A percentile compares a stretch with the other conserved stretches of the same genome.
Evolutionary conservation across 2,113 vertebrate species (phyloP).

Genomic region (Erpornis zantholeuca): DNA sequence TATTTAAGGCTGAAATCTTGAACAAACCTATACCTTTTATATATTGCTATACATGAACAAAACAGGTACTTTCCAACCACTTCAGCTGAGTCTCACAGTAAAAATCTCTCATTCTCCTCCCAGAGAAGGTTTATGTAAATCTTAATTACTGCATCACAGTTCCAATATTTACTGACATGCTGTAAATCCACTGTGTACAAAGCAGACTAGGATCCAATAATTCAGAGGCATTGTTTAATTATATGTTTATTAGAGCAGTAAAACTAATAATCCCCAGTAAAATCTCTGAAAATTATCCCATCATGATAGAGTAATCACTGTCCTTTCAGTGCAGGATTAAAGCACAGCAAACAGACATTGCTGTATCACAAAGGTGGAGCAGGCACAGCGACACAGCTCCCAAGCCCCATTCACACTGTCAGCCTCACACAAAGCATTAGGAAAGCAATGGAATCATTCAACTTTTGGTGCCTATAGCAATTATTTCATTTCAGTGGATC

Average conservation of each 20-base stretch:
- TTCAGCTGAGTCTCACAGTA: not conserved
- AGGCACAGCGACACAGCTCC: not conserved
- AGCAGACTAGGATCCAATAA: constrained; percentile 44
- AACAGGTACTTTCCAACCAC: not conserved
- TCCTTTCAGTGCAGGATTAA: not conserved
- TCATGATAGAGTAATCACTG: constrained; percentile 34
- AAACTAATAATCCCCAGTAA: constrained; percentile 66
- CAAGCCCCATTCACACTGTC: not conserved
- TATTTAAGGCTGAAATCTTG: not conserved
- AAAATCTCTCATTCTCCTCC: not conserved
- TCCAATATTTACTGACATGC: constrained; percentile 52
- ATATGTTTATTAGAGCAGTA: constrained; percentile 59
- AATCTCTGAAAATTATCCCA: constrained; percentile 45
- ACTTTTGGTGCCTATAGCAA: not conserved
- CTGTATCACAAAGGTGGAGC: not conserved
- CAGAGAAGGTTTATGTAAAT: constrained; percentile 45
- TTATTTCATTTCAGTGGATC: not conserved
- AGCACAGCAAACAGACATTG: not conserved
- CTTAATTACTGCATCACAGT: constrained; percentile 40
- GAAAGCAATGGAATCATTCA: not conserved
- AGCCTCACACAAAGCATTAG: not conserved
- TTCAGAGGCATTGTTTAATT: constrained; percentile 48
- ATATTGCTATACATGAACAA: not conserved
- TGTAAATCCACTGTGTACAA: constrained; percentile 52
- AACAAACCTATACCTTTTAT: not conserved